Conservation (phyloP, 2,113 vertebrate species). For the Orcinus orca region DNA sequence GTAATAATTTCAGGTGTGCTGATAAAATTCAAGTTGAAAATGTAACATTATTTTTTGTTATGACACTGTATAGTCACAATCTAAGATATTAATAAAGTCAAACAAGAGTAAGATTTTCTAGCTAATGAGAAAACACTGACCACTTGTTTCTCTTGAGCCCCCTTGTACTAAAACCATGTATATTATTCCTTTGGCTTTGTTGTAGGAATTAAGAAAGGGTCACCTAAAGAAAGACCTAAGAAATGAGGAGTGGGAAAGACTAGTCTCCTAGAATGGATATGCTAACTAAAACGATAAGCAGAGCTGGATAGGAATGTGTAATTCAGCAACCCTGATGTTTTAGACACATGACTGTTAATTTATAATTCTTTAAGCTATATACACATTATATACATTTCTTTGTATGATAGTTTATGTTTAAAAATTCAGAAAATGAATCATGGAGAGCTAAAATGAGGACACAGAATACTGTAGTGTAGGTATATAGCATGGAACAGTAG, state of each 20-base stretch:
- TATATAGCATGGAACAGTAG: not conserved
- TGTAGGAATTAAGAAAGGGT: not conserved
- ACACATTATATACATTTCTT: not conserved
- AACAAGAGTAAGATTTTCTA: not conserved
- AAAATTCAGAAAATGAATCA: not conserved
- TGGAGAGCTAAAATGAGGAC: not conserved
- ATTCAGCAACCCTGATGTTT: not conserved
- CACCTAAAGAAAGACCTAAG: not conserved
- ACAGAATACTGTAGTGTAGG: not conserved
- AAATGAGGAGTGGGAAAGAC: not conserved
- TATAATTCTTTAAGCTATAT: not conserved
- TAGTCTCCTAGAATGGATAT: not conserved
- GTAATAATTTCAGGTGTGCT: not conserved
- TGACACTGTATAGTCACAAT: not conserved
- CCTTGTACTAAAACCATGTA: not conserved
- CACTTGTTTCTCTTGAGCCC: not conserved
- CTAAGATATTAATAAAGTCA: not conserved
- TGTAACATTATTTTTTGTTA: not conserved
- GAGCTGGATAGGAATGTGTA: not conserved
- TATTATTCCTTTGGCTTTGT: not conserved
- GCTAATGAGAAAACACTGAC: not conserved
- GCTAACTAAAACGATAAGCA: not conserved
- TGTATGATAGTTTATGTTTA: not conserved
- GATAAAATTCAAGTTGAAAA: conserved; percentile 27
- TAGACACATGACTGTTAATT: not conserved